Base-by-base conservation (phyloP, 2,888 invertebrate species). In the Matsumyia berberina region DNA sequence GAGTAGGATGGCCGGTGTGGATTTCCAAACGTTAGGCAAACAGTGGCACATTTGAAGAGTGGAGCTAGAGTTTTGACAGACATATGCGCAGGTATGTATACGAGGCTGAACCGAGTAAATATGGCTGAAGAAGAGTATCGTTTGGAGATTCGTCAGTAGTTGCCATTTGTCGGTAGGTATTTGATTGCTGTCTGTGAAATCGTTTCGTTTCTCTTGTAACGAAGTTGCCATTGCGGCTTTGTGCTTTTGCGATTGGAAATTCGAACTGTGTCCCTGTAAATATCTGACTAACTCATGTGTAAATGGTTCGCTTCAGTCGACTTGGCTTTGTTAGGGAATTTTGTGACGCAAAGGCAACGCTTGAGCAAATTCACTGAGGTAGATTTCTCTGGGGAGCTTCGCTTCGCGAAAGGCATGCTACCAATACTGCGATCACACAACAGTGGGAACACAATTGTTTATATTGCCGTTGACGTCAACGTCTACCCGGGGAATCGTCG, bases 1-100 rank as follows among this genome's bases (percentile, higher is more conserved):
- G 51, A 73, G 33, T 19, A 29, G 57, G 5, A 44, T 60, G 12
- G 8, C 49, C 31, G 31, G 42, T 19, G 24, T 49, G 11, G 55
- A 69, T 69, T 11, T 1, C 11, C 11, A 77, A 11, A 15, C 44
- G 33, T 1, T 60, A 42, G 39, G 39, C 42, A 77, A 67, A 77
- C 44, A n/a, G 24, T 60, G 11, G 15, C 19, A 49, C 24, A 24
- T 64, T 55, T 66, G 73, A 55, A 64, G n/a, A 64, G n/a, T 35
- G 42, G 11, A 9, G 24, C n/a, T 49, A 7, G 29, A 70, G 53
- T 62, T 62, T 70, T 53, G 33, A 51, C 11, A 60, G 37, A 44
- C 31, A 44, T 31, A 44, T 44, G n/a, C 11, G 7, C 19, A 42
- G 39, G 44, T 46, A 46, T 1, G 24, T 29, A 35, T 24, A 24